Base-by-base conservation (phyloP, 2,888 invertebrate species). In the Drosophila neonasuta region DNA sequence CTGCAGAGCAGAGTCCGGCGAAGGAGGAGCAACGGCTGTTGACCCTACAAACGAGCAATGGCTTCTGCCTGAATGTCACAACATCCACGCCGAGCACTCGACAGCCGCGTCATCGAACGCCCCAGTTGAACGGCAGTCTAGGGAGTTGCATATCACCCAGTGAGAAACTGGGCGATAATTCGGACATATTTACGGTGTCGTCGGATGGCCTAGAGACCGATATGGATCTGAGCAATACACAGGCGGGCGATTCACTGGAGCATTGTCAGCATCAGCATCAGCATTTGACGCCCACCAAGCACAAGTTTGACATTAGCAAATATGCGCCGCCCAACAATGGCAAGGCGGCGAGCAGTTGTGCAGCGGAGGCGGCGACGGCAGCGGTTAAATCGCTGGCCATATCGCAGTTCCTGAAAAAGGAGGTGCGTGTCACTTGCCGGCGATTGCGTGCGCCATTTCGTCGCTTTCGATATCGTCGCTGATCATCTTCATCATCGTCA, bases 181-280 rank as follows among this genome's bases (percentile, higher is more conserved):
- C 91, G 0, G 91, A 91, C 55, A 90, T 91, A 9, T 91, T 91
- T 57, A 91, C 91, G 0, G 90, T 91, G 2, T 91, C 91, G 3
- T 91, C 91, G 0, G 91, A 91, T 73, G 91, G 91, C 3, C 73
- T 91, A 56, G 91, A 91, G 20, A 91, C 90, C 0, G 91, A 91
- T 69, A 62, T 90, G 65, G 90, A 91, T 64, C 59, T 90, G 29
- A 90, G 90, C 70, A 90, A 90, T 56, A 86, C 89, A 3, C 89
- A 88, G 52, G 79, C 81, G 0, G 88, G 79, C 2, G 85, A 84
- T 34, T 75, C 83, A 9, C 65, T 79, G 13, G 84, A 79, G 1
- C 81, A 79, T 39, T 87, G 81, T 55, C 65, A 79, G 0, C 77
- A 82, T 54, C 79, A 42, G 15, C 29, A 44, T 9, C 74, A 70